Evolutionary conservation across 2,113 vertebrate genomes (phyloP).

Genomic region (Sylvilagus bachmani): DNA sequence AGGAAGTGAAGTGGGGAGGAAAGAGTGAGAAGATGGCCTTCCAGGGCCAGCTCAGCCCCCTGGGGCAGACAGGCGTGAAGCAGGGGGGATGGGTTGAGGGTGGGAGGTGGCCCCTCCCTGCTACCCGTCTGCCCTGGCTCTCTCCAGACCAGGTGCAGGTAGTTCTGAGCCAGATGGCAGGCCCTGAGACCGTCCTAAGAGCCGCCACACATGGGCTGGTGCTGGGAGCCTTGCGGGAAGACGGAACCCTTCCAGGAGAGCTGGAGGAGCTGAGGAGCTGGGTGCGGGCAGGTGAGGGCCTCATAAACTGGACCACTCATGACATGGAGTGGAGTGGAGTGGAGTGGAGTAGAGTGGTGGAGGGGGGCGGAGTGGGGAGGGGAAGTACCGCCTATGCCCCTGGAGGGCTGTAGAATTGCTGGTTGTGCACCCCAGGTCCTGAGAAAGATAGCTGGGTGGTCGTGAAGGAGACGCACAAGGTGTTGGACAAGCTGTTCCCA

Average conservation of each 20-base stretch:
- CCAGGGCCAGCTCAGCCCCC: not conserved
- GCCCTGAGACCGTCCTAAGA: conserved; percentile 87
- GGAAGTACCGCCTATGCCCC: not conserved
- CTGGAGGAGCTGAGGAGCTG: conserved; percentile 65
- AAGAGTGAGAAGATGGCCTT: not conserved
- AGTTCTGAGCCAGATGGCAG: conserved; percentile 87
- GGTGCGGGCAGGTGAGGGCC: conserved; percentile 59
- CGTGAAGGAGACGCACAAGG: conserved; percentile 87
- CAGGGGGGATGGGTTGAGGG: no score
- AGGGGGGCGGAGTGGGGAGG: not conserved
- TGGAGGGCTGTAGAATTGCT: not conserved
- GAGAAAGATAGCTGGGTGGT: conserved; percentile 81
- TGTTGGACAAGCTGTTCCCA: conserved; percentile 88
- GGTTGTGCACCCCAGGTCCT: conserved; percentile 60
- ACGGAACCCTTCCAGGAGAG: conserved; percentile 68
- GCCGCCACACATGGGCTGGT: conserved; percentile 89
- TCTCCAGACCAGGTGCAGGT: conserved; percentile 88
- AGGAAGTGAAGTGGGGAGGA: not conserved
- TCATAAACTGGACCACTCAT: not conserved
- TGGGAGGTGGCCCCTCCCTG: not conserved
- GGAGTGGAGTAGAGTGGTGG: not conserved
- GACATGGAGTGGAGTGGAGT: not conserved
- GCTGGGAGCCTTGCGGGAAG: conserved; percentile 68
- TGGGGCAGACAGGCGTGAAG: not conserved
- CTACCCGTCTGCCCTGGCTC: not conserved